A percentile compares a stretch with the other conserved stretches of the same genome.
These are phyloP conservation scores for Copidosoma floridanum DNA, from an alignment of 1,140 invertebrate genomes.

Conservation along the genomic window DNA sequence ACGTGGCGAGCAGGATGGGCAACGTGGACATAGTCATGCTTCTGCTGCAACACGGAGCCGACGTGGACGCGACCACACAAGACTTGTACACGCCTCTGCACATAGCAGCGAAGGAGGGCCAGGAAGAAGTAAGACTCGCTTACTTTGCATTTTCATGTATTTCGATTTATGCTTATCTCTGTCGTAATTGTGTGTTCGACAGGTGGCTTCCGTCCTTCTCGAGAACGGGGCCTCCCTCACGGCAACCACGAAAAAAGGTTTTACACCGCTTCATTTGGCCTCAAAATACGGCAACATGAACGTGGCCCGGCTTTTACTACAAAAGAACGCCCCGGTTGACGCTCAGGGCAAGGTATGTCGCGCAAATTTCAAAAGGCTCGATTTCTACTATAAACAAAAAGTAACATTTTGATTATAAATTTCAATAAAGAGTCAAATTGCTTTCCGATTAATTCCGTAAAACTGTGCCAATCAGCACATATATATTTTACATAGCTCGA, in stretches of 20 bases:
- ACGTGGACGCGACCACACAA: conserved; percentile 83
- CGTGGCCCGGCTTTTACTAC: conserved; percentile 84
- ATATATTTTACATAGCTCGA: too few relatives aligned
- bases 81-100: conserved; percentile 96
- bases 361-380: background rate
- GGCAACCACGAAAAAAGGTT: conserved; percentile 93
- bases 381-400: too few relatives aligned
- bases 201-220: conserved; percentile 84
- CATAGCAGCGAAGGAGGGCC: conserved; percentile 96
- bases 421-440: too few relatives aligned
- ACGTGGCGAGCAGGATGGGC: conserved; percentile 88
- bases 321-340: conserved; percentile 87
- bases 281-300: conserved; percentile 96
- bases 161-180: conserved; percentile 44
- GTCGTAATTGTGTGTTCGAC: too few relatives aligned
- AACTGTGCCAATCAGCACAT: too few relatives aligned
- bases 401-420: too few relatives aligned
- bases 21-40: conserved; percentile 92
- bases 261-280: conserved; percentile 95
- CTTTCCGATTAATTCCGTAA: too few relatives aligned
- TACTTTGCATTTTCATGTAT: too few relatives aligned
- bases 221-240: conserved; percentile 91
- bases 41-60: conserved; percentile 86
- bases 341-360: conserved; percentile 81
- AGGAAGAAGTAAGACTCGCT: conserved; percentile 79